Evolutionary conservation across 2,113 vertebrate species (phyloP).

Genomic region (Boulengeromyrus knoepffleri): DNA sequence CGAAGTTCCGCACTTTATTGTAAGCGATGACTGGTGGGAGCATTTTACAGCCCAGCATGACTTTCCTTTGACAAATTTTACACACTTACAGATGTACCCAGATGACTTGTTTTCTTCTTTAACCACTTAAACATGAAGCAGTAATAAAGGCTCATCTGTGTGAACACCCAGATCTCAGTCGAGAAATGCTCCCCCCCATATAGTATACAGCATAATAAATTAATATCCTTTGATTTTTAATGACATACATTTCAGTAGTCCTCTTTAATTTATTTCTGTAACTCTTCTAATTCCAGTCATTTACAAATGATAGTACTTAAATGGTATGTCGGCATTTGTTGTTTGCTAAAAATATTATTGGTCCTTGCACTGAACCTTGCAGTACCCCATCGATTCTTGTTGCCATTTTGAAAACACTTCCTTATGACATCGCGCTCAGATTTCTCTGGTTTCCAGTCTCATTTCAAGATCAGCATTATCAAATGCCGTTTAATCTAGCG

Average conservation of each 20-base stretch:
- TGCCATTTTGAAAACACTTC: not conserved
- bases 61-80: conserved; percentile 6
- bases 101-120: not conserved
- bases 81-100: not conserved
- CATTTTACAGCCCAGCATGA: not conserved
- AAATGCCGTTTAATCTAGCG: not conserved
- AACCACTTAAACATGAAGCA: not conserved
- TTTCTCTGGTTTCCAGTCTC: not conserved
- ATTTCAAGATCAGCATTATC: not conserved
- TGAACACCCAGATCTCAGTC: not conserved
- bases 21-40: not conserved
- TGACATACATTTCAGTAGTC: not conserved
- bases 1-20: not conserved
- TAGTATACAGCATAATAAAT: not conserved
- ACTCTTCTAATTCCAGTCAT: not conserved
- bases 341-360: not conserved
- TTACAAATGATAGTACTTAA: not conserved
- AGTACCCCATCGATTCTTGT: not conserved
- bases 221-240: not conserved
- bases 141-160: not conserved
- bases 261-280: not conserved
- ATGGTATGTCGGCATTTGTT: not conserved
- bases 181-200: not conserved
- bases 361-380: not conserved
- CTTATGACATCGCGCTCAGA: not conserved